Evolutionary conservation across 2,888 invertebrate genomes (phyloP), one percentile per base, ranked within the genome.

Genomic region (Epistrophe eligans): DNA sequence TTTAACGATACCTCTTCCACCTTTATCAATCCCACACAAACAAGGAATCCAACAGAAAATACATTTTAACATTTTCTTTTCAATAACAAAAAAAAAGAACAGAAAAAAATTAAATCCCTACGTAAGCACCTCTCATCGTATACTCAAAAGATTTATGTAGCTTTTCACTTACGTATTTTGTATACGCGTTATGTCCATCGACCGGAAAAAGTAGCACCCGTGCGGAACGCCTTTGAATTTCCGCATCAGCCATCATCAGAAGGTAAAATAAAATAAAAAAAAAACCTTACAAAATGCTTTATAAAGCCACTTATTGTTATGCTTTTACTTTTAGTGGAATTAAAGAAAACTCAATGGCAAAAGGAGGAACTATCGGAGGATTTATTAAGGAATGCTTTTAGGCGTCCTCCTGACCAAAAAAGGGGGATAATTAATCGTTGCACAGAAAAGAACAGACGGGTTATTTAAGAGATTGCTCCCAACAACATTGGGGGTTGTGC

Each of bases 181-280:
- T 73, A 70, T 55, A 72, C 76, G 76, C 79, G 58, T 72, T 64
- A 62, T 70, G 70, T 71, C 81, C 81, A 62, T 77, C 81, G 81
- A 85, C 81, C 81, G 81, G 81, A 85, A 81, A 81, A 84, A 77
- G 48, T 77, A 82, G 77, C 85, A 87, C 73, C 81, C 85, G 85
- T 82, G 82, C 70, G 85, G 79, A 87, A 87, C 85, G 85, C 85
- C 85, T 87, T 87, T 66, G 64, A 71, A 76, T 79, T 87, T 73
- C 67, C 80, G 77, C 76, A 67, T 85, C 70, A 70, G 52, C 70
- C 70, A 70, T 70, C 70, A 50, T 24, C 48, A 52, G 55, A 55
- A 70, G 40, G 24, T 24, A 40, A 32, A 40, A 35, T n/a, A 24
- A 24, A 24, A 24, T 24, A 24, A 28, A 19, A 11, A 60, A 24